phyloP scores from a whole-genome alignment of 2,888 invertebrate genomes.

The Synergus itoensis region DNA sequence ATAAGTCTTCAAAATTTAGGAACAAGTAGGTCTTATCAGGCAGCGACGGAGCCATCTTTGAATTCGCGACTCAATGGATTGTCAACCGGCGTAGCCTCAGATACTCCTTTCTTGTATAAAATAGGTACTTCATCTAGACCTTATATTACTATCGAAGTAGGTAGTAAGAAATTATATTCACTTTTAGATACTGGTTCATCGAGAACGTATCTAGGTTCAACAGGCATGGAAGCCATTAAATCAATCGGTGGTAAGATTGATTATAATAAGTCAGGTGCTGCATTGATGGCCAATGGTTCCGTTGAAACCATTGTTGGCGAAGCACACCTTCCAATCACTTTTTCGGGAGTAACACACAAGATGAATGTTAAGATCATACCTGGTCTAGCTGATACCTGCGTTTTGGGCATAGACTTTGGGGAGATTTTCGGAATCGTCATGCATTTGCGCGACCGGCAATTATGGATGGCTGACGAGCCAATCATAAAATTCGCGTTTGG shows the following conservation, averaged over 20 bases:
- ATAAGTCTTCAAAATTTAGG: neutral
- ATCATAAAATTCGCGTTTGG: neutral
- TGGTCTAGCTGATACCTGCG: neutral
- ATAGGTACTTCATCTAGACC: neutral
- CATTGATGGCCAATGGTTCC: neutral
- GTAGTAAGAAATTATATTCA: neutral
- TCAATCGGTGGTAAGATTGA: neutral
- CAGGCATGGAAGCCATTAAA: neutral
- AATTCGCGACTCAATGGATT: neutral
- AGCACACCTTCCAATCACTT: neutral
- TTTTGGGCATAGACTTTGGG: neutral
- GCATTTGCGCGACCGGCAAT: neutral
- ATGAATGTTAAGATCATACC: neutral
- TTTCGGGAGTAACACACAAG: neutral
- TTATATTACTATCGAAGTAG: neutral
- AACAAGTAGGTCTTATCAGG: neutral
- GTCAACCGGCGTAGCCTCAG: neutral
- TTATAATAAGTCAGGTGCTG: neutral
- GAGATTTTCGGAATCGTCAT: neutral
- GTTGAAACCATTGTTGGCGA: neutral
- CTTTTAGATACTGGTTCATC: neutral
- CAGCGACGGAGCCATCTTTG: neutral
- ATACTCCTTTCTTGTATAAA: neutral
- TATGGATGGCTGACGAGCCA: neutral
- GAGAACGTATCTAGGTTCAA: neutral